A percentile compares a stretch with the other conserved stretches of the same genome.
Conservation (phyloP, 2,888 invertebrate genomes). For the Priocnemis perturbator region DNA sequence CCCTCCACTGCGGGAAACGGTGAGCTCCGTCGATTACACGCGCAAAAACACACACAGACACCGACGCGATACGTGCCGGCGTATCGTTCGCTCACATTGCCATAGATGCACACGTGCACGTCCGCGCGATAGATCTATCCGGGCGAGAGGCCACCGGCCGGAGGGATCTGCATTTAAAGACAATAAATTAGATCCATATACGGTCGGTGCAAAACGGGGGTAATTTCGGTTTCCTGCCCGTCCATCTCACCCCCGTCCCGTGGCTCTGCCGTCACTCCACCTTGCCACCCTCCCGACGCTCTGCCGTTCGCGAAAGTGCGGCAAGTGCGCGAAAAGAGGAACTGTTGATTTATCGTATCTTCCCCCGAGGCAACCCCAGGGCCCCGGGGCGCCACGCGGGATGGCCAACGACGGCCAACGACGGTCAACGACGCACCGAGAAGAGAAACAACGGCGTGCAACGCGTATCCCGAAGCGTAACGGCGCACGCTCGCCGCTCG, state of each 20-base stretch:
- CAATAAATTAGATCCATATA: constrained; percentile 63
- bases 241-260: constrained; percentile 50
- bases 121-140: no score
- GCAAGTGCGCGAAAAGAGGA: constrained; percentile 47
- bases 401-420: constrained; percentile 31
- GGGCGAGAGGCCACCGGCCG: background rate
- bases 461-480: no score
- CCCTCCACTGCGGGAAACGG: constrained; percentile 40
- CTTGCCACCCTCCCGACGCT: no score
- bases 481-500: background rate
- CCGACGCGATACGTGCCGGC: no score
- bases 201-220: constrained; percentile 50
- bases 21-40: constrained; percentile 14
- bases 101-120: constrained; percentile 20
- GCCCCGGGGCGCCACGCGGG: constrained; percentile 34
- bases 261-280: constrained; percentile 24
- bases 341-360: constrained; percentile 63
- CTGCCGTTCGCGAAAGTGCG: constrained; percentile 31
- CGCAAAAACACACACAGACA: background rate
- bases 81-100: background rate
- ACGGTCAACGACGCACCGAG: constrained; percentile 21
- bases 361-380: constrained; percentile 40
- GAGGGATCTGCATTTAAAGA: constrained; percentile 63
- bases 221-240: constrained; percentile 65
- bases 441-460: background rate